Base-by-base conservation (phyloP, 2,113 vertebrate species). In the Eira barbara region DNA sequence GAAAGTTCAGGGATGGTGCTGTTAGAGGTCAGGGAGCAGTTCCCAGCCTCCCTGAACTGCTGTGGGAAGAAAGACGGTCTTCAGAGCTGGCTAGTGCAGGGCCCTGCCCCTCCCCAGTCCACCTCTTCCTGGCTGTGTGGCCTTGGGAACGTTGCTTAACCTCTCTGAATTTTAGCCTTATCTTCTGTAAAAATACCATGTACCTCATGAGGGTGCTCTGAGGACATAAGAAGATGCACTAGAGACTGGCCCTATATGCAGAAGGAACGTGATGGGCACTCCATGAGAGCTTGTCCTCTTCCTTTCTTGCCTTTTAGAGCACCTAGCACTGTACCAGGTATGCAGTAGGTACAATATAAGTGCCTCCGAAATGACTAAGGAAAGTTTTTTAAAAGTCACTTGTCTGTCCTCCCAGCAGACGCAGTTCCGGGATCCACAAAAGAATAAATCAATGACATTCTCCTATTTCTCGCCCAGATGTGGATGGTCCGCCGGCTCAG, bases 191-290 rank as follows among this genome's bases (percentile, higher is more conserved):
- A 57, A 71, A 63, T 7, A 27, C 23, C 73, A 31, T 4, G 1
- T 15, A 27, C 31, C 47, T 65, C 42, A 6, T 10, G 7, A 71
- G 31, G 14, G 21, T 74, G 39, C 25, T 39, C 15, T 39, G 29
- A 14, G 27, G 47, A 65, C 49, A 27, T 25, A 29, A 31, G 65
- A 74, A 82, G 83, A 61, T 39, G 2, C 42, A 4, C 3, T 20
- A 34, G 31, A 79, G 25, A 9, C 34, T 39, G 52, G 29, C 31
- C 5, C 2, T 29, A 4, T 8, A 27, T 65, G 14, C 27, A 7
- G 63, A 67, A 67, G 42, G 21, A 49, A 21, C 25, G 0, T 2
- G 0, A 1, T 3, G 25, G 6, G 7, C 7, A 4, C 45, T 47
- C 63, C 31, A 0, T 21, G n/a, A 71, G 18, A 82, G 1, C 11